phyloP scores from a whole-genome alignment of 2,113 vertebrate species.

The Siniperca chuatsi region DNA sequence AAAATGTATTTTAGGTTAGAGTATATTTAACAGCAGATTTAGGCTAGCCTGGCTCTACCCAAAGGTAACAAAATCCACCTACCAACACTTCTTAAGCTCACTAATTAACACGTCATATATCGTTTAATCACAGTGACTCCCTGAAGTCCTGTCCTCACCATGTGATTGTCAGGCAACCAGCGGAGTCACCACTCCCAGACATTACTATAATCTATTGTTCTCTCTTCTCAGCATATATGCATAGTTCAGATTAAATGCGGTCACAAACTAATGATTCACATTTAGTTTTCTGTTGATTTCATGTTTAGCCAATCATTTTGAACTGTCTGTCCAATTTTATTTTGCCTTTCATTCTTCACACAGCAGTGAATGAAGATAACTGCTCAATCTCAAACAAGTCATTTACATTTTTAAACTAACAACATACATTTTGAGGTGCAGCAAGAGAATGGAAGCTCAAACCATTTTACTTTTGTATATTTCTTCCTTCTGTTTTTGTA shows the following conservation, averaged over 20 bases:
- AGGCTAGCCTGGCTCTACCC: too few species aligned
- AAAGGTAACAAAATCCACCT: background rate
- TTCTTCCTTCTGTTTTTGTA: background rate
- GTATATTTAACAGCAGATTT: background rate
- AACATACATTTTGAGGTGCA: slow-evolving; percentile 5
- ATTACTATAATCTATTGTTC: background rate
- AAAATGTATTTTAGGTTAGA: background rate
- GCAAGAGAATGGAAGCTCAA: background rate
- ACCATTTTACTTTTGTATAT: background rate
- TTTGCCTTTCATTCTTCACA: background rate
- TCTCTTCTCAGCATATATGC: background rate
- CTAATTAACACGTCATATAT: background rate
- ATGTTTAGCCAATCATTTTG: background rate
- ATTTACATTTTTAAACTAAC: background rate
- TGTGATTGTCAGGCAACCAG: background rate
- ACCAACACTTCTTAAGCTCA: background rate
- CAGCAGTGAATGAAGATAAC: too few species aligned
- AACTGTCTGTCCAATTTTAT: background rate
- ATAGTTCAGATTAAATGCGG: background rate
- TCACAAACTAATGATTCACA: background rate
- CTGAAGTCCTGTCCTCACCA: too few species aligned
- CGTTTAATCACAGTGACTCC: background rate
- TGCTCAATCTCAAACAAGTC: too few species aligned
- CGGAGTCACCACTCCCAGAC: too few species aligned
- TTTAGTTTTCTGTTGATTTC: background rate